These are phyloP conservation scores for Bombus waltoni DNA, from an alignment of 1,140 invertebrate genomes.

Conservation along the genomic window DNA sequence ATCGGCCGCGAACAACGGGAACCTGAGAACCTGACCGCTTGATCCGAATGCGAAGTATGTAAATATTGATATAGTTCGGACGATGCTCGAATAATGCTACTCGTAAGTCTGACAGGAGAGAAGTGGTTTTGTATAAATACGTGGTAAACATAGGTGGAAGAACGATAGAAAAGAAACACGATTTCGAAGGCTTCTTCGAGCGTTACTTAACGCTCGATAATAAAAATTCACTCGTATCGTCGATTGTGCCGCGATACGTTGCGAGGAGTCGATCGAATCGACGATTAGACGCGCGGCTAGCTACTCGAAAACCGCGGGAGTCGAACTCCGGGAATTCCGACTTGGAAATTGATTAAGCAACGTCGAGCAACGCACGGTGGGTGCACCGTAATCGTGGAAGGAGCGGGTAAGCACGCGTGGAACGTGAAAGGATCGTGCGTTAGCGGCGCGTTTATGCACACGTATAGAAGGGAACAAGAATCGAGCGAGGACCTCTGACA, in stretches of 20 bases:
- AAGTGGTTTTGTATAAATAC: not conserved
- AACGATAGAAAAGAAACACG: not conserved
- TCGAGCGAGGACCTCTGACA: slow-evolving; percentile 56
- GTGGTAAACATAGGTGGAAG: not conserved
- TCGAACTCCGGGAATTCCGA: slow-evolving; percentile 39
- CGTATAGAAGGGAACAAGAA: slow-evolving; percentile 36
- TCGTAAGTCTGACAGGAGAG: not conserved
- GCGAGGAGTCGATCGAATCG: no score
- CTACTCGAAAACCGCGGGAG: not conserved
- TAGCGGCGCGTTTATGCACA: slow-evolving; percentile 49
- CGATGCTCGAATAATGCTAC: slow-evolving; percentile 6
- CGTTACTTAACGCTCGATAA: not conserved
- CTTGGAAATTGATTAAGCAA: slow-evolving; percentile 57
- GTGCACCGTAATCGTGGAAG: slow-evolving; percentile 53
- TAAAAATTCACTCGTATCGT: not conserved
- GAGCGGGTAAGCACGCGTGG: slow-evolving; percentile 52
- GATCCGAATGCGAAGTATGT: not conserved
- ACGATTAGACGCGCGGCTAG: not conserved
- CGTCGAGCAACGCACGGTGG: slow-evolving; percentile 45
- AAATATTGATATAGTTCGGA: not conserved
- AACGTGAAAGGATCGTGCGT: slow-evolving; percentile 60
- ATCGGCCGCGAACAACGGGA: not conserved
- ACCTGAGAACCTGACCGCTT: slow-evolving; percentile 5
- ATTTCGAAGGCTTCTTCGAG: no score
- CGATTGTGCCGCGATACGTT: not conserved